Conservation (phyloP, 2,888 invertebrate species). For the Drosophila subsilvestris region DNA sequence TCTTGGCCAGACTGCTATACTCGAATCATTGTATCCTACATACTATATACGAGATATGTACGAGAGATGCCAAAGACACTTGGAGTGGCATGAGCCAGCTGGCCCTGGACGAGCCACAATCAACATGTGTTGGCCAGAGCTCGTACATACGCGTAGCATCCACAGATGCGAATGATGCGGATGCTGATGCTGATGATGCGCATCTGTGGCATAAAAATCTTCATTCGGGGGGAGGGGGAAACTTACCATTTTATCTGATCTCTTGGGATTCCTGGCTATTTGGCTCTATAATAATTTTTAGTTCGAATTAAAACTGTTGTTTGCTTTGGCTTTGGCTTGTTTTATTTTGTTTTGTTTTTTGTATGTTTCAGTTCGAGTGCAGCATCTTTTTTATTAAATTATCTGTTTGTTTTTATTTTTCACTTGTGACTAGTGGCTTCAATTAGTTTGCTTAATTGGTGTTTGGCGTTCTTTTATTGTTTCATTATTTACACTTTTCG, state of each 20-base stretch:
- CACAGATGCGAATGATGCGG: background rate
- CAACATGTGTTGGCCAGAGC: slow-evolving; percentile 72
- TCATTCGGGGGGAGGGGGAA: slow-evolving; percentile 20
- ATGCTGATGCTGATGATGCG: background rate
- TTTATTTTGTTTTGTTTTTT: slow-evolving; percentile 14
- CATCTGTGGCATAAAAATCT: slow-evolving; percentile 51
- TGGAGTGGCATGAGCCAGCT: slow-evolving; percentile 63
- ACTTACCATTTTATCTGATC: slow-evolving; percentile 43
- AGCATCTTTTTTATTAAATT: background rate
- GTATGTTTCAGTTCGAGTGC: background rate
- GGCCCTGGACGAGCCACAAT: slow-evolving; percentile 57
- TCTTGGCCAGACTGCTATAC: slow-evolving; percentile 40
- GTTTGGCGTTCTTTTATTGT: background rate
- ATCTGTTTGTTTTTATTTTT: background rate
- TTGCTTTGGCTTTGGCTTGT: slow-evolving; percentile 21
- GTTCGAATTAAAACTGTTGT: background rate
- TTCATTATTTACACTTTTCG: slow-evolving; percentile 33
- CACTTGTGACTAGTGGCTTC: background rate
- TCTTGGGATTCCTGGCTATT: background rate
- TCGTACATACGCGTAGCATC: background rate
- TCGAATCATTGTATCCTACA: slow-evolving; percentile 5
- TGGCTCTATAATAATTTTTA: background rate
- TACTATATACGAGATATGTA: background rate
- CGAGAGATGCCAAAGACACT: slow-evolving; percentile 30
- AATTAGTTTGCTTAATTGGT: background rate